Conservation (phyloP, 1,140 invertebrate genomes). For the Trichonephila clavipes region DNA sequence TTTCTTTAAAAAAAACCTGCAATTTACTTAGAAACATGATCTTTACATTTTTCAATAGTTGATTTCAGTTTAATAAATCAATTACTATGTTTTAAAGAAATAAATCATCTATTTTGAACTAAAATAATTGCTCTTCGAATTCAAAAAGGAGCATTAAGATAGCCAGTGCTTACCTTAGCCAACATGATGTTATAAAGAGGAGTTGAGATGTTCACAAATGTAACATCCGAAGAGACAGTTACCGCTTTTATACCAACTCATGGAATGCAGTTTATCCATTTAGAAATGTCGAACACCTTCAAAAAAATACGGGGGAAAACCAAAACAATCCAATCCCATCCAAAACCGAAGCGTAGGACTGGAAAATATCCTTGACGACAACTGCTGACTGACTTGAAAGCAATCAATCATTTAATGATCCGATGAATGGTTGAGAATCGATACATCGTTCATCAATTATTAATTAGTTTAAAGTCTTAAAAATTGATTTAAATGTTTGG, state of each 20-base stretch:
- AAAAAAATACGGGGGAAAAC: slow-evolving; percentile 2
- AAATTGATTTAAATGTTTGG: neutral
- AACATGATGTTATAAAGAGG: neutral
- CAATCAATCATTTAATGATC: slow-evolving; percentile 10
- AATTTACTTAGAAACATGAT: too few relatives aligned
- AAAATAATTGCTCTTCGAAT: too few relatives aligned
- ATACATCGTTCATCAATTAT: slow-evolving; percentile 14
- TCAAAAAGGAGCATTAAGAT: too few relatives aligned
- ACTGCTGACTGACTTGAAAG: neutral
- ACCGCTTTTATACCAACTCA: neutral
- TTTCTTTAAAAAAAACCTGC: too few relatives aligned
- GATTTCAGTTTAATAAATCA: too few relatives aligned
- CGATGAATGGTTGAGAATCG: neutral
- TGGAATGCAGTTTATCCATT: neutral
- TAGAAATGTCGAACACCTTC: slow-evolving; percentile 24
- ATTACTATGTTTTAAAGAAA: too few relatives aligned
- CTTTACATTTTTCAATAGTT: too few relatives aligned
- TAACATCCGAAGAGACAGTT: neutral
- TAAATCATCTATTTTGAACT: too few relatives aligned
- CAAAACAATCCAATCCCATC: neutral
- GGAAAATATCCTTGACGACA: slow-evolving; percentile 22
- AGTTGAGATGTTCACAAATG: neutral
- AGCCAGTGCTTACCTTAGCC: neutral
- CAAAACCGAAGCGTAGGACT: neutral
- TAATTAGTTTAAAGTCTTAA: neutral